Evolutionary conservation across 2,888 invertebrate species (phyloP), one percentile per base, ranked within the genome.

Genomic region (Axea sp.): DNA sequence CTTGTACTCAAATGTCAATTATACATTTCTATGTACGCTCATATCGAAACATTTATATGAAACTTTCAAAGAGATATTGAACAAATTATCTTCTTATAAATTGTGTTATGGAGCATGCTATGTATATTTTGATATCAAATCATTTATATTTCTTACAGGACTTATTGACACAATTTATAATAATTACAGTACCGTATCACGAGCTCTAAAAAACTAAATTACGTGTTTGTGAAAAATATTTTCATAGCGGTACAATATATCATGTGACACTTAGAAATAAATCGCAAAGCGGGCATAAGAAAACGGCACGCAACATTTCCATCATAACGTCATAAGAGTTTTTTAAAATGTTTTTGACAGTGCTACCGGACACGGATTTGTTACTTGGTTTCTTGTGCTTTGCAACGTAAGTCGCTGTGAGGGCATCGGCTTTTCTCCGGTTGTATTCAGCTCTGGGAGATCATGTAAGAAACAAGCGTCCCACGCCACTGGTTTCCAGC

Each of bases 401-500:
- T 11, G 37, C 57, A 53, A 43, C 72, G 47, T 26, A 62, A 49
- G 64, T 51, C 59, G 64, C 35, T 57, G 59, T 51, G 77, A 77
- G 79, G 76, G 77, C 76, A 79, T 77, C 78, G 78, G 77, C 78
- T 79, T 76, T 75, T 75, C 75, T 69, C 37, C 41, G 51, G 24
- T 5, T 60, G 55, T 45, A 59, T 26, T 41, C 57, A 47, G 31
- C 57, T 39, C 30, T 26, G 49, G 64, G 53, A 71, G 65, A 43
- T 59, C 62, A 59, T 53, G 55, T 39, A 49, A 53, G 49, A 55
- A 57, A 64, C 68, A 55, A 64, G 53, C 68, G 68, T 71, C 78
- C 85, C 78, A 83, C 86, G 86, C 86, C 86, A 83, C 80, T 86
- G 86, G 82, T 76, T 82, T 81, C 82, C 84, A 83, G 84, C 81